phyloP scores from a whole-genome alignment of 1,140 invertebrate species.

The Lepidurus arcticus region DNA sequence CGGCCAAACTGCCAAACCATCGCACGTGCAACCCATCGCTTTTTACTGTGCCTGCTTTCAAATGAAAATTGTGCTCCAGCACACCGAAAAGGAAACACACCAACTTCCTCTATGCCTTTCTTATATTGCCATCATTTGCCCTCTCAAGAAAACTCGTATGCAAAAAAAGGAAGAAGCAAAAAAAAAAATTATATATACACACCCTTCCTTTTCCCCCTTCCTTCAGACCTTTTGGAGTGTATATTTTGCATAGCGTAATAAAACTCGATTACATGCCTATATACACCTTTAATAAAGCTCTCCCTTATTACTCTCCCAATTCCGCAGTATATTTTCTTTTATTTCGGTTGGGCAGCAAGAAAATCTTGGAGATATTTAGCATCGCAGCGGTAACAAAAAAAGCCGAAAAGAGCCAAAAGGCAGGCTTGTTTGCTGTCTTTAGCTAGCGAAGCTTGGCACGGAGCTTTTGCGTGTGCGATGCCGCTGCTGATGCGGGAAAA shows the following conservation, averaged over 20 bases:
- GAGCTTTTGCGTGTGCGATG: neutral
- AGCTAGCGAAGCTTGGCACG: neutral
- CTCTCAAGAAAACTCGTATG: neutral
- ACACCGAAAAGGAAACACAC: neutral
- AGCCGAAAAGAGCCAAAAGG: neutral
- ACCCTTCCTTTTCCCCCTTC: too few relatives aligned
- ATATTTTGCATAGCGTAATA: too few relatives aligned
- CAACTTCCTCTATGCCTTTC: neutral
- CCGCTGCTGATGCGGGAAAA: constrained; percentile 8
- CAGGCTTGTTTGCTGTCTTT: constrained; percentile 15
- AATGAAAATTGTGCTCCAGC: constrained; percentile 10
- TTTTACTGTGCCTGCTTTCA: constrained; percentile 14
- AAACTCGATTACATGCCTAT: too few relatives aligned
- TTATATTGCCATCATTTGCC: neutral
- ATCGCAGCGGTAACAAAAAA: neutral
- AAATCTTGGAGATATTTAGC: neutral
- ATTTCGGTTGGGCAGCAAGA: neutral
- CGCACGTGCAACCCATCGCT: constrained; percentile 20
- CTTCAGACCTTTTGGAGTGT: too few relatives aligned
- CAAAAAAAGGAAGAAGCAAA: neutral
- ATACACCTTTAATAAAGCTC: too few relatives aligned
- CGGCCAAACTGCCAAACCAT: constrained; percentile 6
- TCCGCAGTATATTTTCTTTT: neutral
- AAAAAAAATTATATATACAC: too few relatives aligned
- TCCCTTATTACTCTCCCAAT: too few relatives aligned